Evolutionary conservation across 2,797 vertebrate species (phyloP), one percentile per base, ranked within the genome.

Genomic region (Mycteria americana): DNA sequence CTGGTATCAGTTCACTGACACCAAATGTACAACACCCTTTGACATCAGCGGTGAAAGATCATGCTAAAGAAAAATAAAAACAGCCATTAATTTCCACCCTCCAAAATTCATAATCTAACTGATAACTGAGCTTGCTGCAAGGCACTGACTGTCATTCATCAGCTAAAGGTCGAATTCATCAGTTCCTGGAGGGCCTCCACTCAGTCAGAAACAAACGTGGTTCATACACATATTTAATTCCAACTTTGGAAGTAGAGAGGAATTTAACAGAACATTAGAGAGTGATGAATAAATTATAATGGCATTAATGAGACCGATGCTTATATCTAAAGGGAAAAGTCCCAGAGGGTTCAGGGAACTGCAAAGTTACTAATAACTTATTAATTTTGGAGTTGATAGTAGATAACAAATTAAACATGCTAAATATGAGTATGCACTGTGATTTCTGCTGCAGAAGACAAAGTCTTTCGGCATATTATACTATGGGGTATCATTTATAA

Each of bases 241-340:
- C 88, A 70, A 73, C 79, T 95, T 92, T 76, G 79, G 95, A 93
- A 67, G 18, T 82, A 65, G 54, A 92, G 65, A 79, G 46, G 50
- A 95, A 88, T 96, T 96, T 95, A 95, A 90, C 83, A 96, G 94
- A 96, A 92, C 78, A 94, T 94, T 94, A 96, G 91, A 75, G 28
- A 91, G 27, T 81, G 79, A 96, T 95, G 94, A 97, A 96, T 93
- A 95, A 95, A 94, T 97, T 95, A 93, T 79, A 76, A 93, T 70
- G 51, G 17, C 50, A 92, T 95, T 95, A 96, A 96, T 94, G 76
- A 96, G 46, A 22, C 54, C 72, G 73, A 88, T 82, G 63, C 50
- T 86, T 94, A 76, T 87, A 92, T 90, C 64, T 95, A 90, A 96
- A 95, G n/a, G 37, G 76, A 84, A 69, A 96, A 82, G 39, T 82